Evolutionary conservation across 2,888 invertebrate genomes (phyloP), one percentile per base, ranked within the genome.

Genomic region (Drosophila longiperda): DNA sequence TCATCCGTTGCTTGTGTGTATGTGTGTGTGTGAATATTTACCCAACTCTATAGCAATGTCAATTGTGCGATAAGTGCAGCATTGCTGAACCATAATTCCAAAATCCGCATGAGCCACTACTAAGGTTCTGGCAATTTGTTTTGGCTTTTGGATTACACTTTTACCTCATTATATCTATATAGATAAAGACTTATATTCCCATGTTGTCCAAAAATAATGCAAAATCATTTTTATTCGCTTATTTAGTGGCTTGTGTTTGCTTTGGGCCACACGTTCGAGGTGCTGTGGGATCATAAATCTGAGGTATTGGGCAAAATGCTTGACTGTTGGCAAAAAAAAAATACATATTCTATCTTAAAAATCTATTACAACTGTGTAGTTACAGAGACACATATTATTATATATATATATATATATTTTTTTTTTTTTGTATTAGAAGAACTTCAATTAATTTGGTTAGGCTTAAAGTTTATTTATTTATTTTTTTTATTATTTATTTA

Each of bases 11-110:
- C 32, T 29, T 52, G 23, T 54, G 36, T 38, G 58, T 15, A 23
- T 23, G 40, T 69, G 33, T 40, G 34, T 65, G 26, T 48, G 57
- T 61, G 40, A 29, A 29, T 66, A 57, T 72, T 71, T 71, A 65
- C 69, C 42, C 59, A 49, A 15, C 66, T 52, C 73, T 61, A 55
- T 72, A 69, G 72, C 66, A 75, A 77, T 76, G 76, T 81, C 80
- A 89, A 89, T 90, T 86, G 80, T 80, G 76, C 78, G 79, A 86
- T 86, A 89, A 89, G 77, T 79, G 80, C 75, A 78, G 73, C 74
- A 80, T 59, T 66, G 66, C 67, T 77, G 79, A 79, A 72, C 71
- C 73, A 74, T 86, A 78, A 85, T 83, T 80, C 86, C 80, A 80
- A 87, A 67, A 67, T 66, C 69, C 80, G 62, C 62, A 75, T 68